These are phyloP conservation scores for Xenopus borealis DNA, from an alignment of 2,113 vertebrate genomes.

Conservation along the genomic window DNA sequence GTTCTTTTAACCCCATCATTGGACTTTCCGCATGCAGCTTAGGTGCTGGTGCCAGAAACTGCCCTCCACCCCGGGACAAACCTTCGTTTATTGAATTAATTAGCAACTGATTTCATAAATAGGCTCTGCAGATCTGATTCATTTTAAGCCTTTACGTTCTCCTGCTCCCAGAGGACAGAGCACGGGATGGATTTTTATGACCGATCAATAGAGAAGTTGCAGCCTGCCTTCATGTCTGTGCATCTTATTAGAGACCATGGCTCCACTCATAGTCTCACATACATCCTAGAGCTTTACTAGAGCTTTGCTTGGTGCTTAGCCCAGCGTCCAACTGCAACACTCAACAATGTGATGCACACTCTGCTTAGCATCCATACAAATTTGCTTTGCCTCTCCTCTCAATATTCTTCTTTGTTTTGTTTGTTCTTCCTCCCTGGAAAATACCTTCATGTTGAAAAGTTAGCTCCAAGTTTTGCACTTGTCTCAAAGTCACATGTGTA, in stretches of 20 bases:
- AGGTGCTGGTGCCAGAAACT: no score
- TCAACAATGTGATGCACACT: no score
- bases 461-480: no score
- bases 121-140: conserved; percentile 33
- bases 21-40: no score
- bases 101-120: conserved; percentile 20
- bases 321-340: background rate
- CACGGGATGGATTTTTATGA: conserved; percentile 21
- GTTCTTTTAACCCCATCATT: background rate
- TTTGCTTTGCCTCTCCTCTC: background rate
- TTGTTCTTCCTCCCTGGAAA: no score
- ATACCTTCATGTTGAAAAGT: no score
- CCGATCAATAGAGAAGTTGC: conserved; percentile 22
- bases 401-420: no score
- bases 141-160: conserved; percentile 6
- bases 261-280: background rate
- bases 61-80: no score
- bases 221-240: conserved; percentile 3
- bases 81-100: conserved; percentile 26
- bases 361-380: background rate
- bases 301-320: no score
- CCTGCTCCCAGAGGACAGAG: conserved; percentile 13
- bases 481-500: no score
- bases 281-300: no score
- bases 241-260: background rate